Conservation (phyloP, 1,140 invertebrate species). For the Dinothrombium tinctorium region DNA sequence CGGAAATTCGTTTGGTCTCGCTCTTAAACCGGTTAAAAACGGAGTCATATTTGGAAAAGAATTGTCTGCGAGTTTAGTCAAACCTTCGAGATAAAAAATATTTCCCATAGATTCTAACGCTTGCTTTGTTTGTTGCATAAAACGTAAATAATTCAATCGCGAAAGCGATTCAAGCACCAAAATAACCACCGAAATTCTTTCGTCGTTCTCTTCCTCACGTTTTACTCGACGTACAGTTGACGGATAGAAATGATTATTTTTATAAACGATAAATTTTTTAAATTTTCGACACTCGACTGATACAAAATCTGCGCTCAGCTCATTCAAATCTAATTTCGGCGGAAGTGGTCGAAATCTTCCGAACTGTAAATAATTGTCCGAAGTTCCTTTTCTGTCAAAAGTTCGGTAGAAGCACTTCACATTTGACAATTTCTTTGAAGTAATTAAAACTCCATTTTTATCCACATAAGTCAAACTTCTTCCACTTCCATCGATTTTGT, state of each 20-base stretch:
- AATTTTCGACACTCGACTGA: neutral
- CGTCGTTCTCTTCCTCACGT: neutral
- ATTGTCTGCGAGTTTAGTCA: conserved; percentile 23
- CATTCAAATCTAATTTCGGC: neutral
- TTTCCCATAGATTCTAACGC: conserved; percentile 2
- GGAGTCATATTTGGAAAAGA: conserved; percentile 24
- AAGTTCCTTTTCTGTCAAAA: neutral
- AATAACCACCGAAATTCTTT: conserved; percentile 6
- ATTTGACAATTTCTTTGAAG: too few species aligned
- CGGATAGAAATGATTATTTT: neutral
- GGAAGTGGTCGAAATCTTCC: neutral
- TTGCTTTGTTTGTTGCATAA: conserved; percentile 3
- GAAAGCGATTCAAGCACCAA: conserved; percentile 10
- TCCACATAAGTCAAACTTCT: too few species aligned
- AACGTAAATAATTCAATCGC: conserved; percentile 7
- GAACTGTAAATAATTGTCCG: neutral
- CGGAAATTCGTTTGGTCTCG: too few species aligned
- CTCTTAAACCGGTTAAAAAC: conserved; percentile 21
- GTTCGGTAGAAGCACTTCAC: neutral
- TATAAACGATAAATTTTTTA: neutral
- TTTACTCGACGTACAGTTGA: too few species aligned
- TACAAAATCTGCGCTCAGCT: neutral
- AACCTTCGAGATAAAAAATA: conserved; percentile 20
- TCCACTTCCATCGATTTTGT: too few species aligned
- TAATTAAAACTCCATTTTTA: too few species aligned